Base-by-base conservation (phyloP, 1,140 invertebrate genomes). In the Drosophila albomicans region DNA sequence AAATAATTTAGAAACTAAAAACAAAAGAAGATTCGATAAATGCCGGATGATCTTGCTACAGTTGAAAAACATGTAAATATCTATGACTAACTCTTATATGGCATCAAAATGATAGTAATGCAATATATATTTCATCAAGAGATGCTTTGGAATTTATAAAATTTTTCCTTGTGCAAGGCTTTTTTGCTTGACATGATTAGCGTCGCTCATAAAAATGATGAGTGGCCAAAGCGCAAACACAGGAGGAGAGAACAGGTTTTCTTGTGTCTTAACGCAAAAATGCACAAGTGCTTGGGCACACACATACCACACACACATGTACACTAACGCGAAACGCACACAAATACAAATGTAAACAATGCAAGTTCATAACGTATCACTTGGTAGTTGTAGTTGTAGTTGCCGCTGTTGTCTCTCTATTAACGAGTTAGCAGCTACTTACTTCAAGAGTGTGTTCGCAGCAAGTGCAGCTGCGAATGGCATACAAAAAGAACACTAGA, bases 341-440 rank as follows among this genome's bases (percentile, higher is more conserved):
- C 11, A 52, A 5, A 84, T 54, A 74, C 77, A 81, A 71, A 73
- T 51, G 59, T 81, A 85, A 85, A 80, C 73, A 88, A 80, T 78
- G 66, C 80, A 79, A 71, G 68, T 66, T 82, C 64, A 63, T 69
- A 82, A 70, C 54, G 54, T 71, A 68, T 70, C 61, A 51, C 62
- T 77, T 49, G 52, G 75, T 66, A 52, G 25, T 66, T 30, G 56
- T 58, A 51, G 49, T 35, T 69, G 30, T 25, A 56, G 25, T 54
- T 58, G 61, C 64, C 16, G 38, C 56, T 68, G 48, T 45, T 62
- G 67, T 41, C 51, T 58, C 68, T 61, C 41, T 46, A 54, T 79
- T 79, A 68, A 69, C 77, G 28, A 79, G 77, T 79, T 87, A 70
- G 78, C 32, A 68, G 72, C 49, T 49, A 62, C 43, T 63, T 25